Percentiles rank a stretch among this genome's conserved stretches.
phyloP scores from a whole-genome alignment of 30 jellyfish, hydroid and myxozoan species.

The Catostylus mosaicus region DNA sequence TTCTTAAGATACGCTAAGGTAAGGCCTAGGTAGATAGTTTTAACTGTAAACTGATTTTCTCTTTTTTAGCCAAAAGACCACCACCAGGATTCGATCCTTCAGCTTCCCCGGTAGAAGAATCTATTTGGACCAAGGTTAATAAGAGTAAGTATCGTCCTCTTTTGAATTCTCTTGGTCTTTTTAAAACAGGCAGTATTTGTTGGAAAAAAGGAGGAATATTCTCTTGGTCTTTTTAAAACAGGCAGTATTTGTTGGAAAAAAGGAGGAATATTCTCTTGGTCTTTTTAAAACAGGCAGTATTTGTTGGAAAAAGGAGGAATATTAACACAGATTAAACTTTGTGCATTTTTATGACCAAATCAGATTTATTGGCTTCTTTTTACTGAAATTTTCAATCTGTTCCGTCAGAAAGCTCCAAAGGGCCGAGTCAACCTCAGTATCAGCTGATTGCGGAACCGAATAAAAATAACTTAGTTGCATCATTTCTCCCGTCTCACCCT shows the following conservation, averaged over 20 bases:
- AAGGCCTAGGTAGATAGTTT: no score
- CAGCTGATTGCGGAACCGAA: no score
- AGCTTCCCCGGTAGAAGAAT: slow-evolving; percentile 58
- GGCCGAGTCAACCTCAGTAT: no score
- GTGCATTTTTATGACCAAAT: no score
- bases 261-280: neutral
- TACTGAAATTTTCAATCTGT: no score
- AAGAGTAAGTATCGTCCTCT: slow-evolving; percentile 34
- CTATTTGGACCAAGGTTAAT: slow-evolving; percentile 78
- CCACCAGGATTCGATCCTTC: slow-evolving; percentile 79
- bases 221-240: neutral
- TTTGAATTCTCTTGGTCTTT: neutral
- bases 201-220: neutral
- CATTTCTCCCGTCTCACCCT: no score
- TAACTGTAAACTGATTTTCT: neutral
- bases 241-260: neutral
- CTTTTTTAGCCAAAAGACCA: slow-evolving; percentile 47
- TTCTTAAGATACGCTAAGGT: no score
- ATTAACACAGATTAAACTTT: no score
- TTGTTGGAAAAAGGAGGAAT: neutral
- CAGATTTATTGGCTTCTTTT: no score
- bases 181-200: neutral
- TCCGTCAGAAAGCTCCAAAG: no score
- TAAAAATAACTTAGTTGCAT: no score
- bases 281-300: neutral